Conservation (phyloP, 2,113 vertebrate species). For the Sprattus sprattus region DNA sequence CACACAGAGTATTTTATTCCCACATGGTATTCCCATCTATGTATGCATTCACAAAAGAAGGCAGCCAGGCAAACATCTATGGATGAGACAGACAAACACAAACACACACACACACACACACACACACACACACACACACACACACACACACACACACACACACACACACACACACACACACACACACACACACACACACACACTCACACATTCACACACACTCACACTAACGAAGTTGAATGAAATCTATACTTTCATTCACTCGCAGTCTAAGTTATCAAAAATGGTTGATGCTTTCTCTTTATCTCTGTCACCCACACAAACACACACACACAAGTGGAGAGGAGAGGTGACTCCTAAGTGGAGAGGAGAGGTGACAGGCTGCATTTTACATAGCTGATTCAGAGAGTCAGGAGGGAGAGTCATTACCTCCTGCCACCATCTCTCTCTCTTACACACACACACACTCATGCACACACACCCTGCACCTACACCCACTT, state of each 20-base stretch:
- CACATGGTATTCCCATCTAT: too few species aligned
- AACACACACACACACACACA: not conserved
- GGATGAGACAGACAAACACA: not conserved
- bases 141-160: not conserved
- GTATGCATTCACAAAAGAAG: too few species aligned
- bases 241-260: too few species aligned
- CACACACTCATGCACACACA: not conserved
- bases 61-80: too few species aligned
- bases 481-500: not conserved
- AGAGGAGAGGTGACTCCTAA: not conserved
- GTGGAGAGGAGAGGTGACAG: slow-evolving; percentile 26
- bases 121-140: not conserved
- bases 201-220: not conserved
- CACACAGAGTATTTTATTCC: not conserved
- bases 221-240: not conserved
- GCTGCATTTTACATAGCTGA: slow-evolving; percentile 25
- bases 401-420: slow-evolving; percentile 34
- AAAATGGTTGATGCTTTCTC: too few species aligned
- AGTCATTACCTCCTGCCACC: slow-evolving; percentile 40
- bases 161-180: not conserved
- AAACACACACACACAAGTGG: not conserved
- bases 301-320: not conserved
- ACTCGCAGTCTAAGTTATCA: too few species aligned
- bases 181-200: not conserved
- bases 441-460: slow-evolving; percentile 14